Percentiles rank a stretch among this genome's conserved stretches.
Conservation (phyloP, 2,797 vertebrate species). For the Allobates femoralis region DNA sequence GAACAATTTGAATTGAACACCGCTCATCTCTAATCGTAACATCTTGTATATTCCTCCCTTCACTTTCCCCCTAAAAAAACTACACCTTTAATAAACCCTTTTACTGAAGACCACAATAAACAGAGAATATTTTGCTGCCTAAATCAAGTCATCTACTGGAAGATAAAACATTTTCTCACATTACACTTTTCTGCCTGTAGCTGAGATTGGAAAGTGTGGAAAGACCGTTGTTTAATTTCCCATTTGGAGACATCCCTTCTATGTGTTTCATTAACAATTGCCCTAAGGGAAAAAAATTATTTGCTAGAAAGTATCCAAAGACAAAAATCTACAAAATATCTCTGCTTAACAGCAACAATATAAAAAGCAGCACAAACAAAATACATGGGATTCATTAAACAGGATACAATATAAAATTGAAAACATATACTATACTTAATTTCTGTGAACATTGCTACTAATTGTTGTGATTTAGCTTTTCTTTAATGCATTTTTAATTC, state of each 20-base stretch:
- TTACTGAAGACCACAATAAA: neutral
- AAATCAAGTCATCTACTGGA: neutral
- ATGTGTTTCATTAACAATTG: neutral
- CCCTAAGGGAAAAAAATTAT: neutral
- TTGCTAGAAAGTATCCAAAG: neutral
- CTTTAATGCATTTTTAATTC: neutral
- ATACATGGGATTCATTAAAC: neutral
- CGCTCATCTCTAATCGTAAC: too few species aligned
- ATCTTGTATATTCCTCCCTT: too few species aligned
- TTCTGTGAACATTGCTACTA: neutral
- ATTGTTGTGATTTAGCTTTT: neutral
- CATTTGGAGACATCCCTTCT: neutral
- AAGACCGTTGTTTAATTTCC: slow-evolving; percentile 23
- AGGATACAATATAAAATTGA: neutral
- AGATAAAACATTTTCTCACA: neutral
- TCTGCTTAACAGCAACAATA: neutral
- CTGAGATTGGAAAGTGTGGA: neutral
- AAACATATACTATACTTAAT: neutral
- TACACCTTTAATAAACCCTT: neutral
- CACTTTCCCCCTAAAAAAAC: too few species aligned
- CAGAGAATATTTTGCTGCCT: neutral
- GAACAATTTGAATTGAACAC: too few species aligned
- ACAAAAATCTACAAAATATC: neutral
- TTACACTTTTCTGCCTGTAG: neutral
- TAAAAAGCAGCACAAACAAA: slow-evolving; percentile 4